These are phyloP conservation scores for Brachyalestes nurse DNA, from an alignment of 2,797 vertebrate genomes.

Conservation along the genomic window DNA sequence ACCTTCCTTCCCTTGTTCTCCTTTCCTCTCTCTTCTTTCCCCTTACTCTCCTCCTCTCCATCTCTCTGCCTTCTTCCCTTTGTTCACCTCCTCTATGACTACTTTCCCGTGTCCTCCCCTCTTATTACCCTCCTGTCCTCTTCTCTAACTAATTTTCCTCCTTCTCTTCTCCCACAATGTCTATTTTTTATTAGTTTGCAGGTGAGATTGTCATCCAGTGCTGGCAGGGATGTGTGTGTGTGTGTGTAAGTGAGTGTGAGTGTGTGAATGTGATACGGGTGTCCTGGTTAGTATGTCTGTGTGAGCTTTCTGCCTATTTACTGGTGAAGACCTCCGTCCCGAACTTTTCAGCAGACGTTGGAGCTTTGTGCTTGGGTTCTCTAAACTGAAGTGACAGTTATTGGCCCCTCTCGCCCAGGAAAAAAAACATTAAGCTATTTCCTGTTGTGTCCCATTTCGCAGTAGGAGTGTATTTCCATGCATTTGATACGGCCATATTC, in stretches of 20 bases:
- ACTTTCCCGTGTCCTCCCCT: too few species aligned
- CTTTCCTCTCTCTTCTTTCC: too few species aligned
- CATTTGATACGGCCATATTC: conserved; percentile 79
- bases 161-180: too few species aligned
- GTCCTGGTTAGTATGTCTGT: conserved; percentile 3
- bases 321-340: conserved; percentile 67
- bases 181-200: too few species aligned
- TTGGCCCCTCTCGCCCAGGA: conserved; percentile 74
- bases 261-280: conserved; percentile 59
- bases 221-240: conserved; percentile 46
- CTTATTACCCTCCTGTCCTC: too few species aligned
- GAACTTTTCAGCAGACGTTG: conserved; percentile 76
- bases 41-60: too few species aligned
- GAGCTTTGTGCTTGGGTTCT: conserved; percentile 67
- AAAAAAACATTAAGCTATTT: conserved; percentile 81
- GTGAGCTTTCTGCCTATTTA: conserved; percentile 65
- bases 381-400: conserved; percentile 87
- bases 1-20: too few species aligned
- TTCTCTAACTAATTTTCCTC: too few species aligned
- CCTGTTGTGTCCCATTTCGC: conserved; percentile 86
- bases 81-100: too few species aligned
- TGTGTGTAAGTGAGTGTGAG: conserved; percentile 5
- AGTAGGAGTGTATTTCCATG: conserved; percentile 77
- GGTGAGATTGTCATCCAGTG: too few species aligned
- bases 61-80: too few species aligned